These are phyloP conservation scores for Brachionus plicatilis DNA, from an alignment of 1,140 invertebrate species.

Conservation along the genomic window DNA sequence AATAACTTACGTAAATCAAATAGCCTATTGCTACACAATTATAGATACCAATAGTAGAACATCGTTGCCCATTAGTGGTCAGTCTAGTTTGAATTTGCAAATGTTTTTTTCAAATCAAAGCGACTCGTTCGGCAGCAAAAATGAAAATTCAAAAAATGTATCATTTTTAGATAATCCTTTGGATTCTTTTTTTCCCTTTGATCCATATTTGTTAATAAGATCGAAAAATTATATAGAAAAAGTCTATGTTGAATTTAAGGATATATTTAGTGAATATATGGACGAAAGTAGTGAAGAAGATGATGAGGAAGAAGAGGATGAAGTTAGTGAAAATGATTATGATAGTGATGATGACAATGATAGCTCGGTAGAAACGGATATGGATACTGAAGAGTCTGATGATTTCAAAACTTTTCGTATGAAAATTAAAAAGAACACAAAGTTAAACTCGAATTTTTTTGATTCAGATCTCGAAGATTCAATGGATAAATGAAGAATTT, in stretches of 20 bases:
- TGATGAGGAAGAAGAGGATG: not conserved
- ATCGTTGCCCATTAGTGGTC: constrained; percentile 58
- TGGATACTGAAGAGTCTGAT: not conserved
- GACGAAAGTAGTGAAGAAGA: constrained; percentile 28
- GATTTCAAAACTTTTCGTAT: not conserved
- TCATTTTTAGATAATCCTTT: constrained; percentile 57
- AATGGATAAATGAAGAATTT: not conserved
- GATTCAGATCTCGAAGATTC: constrained; percentile 24
- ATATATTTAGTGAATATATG: constrained; percentile 41
- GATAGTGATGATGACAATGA: not conserved
- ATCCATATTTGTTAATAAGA: constrained; percentile 67
- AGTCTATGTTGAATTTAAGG: constrained; percentile 28
- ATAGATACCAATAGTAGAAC: constrained; percentile 75
- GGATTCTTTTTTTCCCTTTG: constrained; percentile 73
- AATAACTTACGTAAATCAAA: constrained; percentile 73
- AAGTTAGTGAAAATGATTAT: not conserved
- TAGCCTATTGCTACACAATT: constrained; percentile 82
- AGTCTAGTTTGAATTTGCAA: constrained; percentile 12
- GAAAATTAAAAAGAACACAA: not conserved
- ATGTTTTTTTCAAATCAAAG: constrained; percentile 45
- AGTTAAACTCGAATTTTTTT: not conserved
- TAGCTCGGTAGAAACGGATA: not conserved
- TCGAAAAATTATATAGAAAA: constrained; percentile 45
- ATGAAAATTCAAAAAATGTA: constrained; percentile 39
- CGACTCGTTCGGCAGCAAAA: not conserved